Conservation (phyloP, 2,888 invertebrate genomes). For the Clunio marinus region DNA sequence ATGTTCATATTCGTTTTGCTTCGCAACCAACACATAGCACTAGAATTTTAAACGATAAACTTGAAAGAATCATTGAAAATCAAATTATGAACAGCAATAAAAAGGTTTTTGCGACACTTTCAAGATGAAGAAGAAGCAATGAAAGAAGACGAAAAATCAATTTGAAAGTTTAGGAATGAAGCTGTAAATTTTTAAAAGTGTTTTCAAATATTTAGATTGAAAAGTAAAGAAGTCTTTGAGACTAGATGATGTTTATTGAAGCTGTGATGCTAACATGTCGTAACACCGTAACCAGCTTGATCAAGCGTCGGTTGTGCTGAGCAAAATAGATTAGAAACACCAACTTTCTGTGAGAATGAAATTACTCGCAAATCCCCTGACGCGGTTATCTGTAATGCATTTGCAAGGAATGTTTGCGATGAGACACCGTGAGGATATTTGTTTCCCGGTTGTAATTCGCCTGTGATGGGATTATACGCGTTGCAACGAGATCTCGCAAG, state of each 20-base stretch:
- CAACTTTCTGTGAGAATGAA: slow-evolving; percentile 54
- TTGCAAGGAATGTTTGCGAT: slow-evolving; percentile 46
- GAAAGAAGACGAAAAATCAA: no score
- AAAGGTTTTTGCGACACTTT: neutral
- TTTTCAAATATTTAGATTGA: no score
- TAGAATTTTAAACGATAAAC: no score
- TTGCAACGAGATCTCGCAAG: slow-evolving; percentile 61
- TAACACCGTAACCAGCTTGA: slow-evolving; percentile 49
- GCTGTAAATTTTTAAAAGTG: no score
- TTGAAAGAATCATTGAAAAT: slow-evolving; percentile 1
- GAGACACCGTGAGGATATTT: neutral
- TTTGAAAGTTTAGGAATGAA: slow-evolving; percentile 17
- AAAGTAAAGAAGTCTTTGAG: no score
- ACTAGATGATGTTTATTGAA: no score
- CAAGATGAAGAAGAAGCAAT: no score
- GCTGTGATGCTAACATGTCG: slow-evolving; percentile 43
- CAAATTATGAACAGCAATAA: slow-evolving; percentile 21
- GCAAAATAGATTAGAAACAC: slow-evolving; percentile 56
- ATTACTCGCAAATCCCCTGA: slow-evolving; percentile 56
- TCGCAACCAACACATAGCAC: no score
- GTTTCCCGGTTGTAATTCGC: slow-evolving; percentile 54
- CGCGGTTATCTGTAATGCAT: slow-evolving; percentile 57
- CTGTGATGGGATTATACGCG: slow-evolving; percentile 62
- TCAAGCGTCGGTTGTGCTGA: slow-evolving; percentile 53
- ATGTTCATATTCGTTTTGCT: no score